A percentile compares a stretch with the other conserved stretches of the same genome.
These are phyloP conservation scores for Aphaenogaster ashmeadi DNA, from an alignment of 1,140 invertebrate genomes.

Conservation along the genomic window DNA sequence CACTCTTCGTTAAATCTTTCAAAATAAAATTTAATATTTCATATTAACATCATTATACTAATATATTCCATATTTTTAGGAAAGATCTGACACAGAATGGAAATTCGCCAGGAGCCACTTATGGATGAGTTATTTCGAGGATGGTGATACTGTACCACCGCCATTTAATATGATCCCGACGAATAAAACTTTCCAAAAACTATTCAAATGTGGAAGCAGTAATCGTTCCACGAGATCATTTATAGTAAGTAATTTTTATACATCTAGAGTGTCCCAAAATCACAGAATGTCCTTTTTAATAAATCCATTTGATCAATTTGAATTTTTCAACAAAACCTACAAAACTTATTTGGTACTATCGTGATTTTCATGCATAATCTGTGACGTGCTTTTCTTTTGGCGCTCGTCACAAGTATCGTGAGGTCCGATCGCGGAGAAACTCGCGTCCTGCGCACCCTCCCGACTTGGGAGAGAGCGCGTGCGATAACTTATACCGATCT, in stretches of 20 bases:
- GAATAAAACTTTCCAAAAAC: constrained; percentile 89
- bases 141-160: constrained; percentile 94
- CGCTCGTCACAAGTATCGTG: too few relatives aligned
- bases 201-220: constrained; percentile 86
- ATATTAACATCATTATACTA: too few relatives aligned
- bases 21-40: not conserved
- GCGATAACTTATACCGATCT: too few relatives aligned
- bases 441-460: too few relatives aligned
- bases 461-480: too few relatives aligned
- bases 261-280: not conserved
- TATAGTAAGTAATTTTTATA: constrained; percentile 87
- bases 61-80: constrained; percentile 86
- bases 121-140: constrained; percentile 98
- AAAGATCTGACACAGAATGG: constrained; percentile 96
- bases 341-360: not conserved
- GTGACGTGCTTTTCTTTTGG: too few relatives aligned
- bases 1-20: not conserved
- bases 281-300: not conserved
- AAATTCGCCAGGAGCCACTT: constrained; percentile 96
- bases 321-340: not conserved
- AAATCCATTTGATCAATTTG: not conserved
- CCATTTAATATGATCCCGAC: constrained; percentile 96
- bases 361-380: not conserved
- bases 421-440: too few relatives aligned
- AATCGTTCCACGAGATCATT: constrained; percentile 88